A percentile compares a stretch with the other conserved stretches of the same genome.
Evolutionary conservation across 1,140 invertebrate genomes (phyloP).

Genomic region (Sminthurides bifidus): DNA sequence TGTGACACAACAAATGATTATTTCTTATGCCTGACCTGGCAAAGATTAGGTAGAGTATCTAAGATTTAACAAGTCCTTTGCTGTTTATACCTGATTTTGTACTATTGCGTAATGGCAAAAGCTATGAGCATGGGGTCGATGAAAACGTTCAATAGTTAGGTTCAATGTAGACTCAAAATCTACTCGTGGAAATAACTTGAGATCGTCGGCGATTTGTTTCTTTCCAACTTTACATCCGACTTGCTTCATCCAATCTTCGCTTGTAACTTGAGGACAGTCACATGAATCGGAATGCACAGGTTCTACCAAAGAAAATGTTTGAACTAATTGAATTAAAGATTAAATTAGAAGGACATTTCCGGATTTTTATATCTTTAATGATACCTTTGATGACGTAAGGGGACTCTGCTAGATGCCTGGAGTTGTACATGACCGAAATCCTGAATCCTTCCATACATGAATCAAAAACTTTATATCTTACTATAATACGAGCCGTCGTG

Average conservation of each 20-base stretch:
- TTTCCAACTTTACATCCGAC: conserved; percentile 54
- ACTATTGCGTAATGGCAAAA: conserved; percentile 84
- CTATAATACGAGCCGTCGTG: conserved; percentile 75
- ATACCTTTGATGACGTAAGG: conserved; percentile 54
- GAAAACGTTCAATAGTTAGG: conserved; percentile 50
- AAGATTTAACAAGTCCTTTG: not conserved
- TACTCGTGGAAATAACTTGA: conserved; percentile 54
- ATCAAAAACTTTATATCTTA: conserved; percentile 68
- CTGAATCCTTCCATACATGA: conserved; percentile 52
- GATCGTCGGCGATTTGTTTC: conserved; percentile 61
- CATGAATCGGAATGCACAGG: conserved; percentile 69
- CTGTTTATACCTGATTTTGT: conserved; percentile 54
- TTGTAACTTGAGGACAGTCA: conserved; percentile 57
- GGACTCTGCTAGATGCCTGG: conserved; percentile 51
- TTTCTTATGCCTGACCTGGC: conserved; percentile 5
- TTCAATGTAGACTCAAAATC: conserved; percentile 57
- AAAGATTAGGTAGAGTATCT: not conserved
- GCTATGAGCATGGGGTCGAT: conserved; percentile 63
- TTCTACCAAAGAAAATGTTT: conserved; percentile 38
- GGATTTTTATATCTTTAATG: conserved; percentile 2
- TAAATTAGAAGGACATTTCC: conserved; percentile 8
- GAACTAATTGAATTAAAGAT: conserved; percentile 18
- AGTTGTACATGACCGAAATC: conserved; percentile 57
- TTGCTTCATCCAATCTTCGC: conserved; percentile 52
- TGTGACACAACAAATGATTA: not conserved